Conservation (phyloP, 1,140 invertebrate genomes). For the Platorchestia sp. region DNA sequence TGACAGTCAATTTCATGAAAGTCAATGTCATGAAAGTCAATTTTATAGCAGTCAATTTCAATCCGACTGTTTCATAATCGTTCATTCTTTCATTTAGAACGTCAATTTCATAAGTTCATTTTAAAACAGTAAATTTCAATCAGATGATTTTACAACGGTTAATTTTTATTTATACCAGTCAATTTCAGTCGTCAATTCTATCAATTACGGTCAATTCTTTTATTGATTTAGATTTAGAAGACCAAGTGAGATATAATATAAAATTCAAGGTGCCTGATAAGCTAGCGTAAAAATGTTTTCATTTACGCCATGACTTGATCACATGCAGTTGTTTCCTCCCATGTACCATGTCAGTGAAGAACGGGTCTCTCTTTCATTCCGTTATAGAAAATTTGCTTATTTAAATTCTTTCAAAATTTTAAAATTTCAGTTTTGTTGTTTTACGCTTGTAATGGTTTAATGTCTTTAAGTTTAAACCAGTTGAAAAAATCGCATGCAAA, state of each 20-base stretch:
- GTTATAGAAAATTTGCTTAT: neutral
- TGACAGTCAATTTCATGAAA: too few relatives aligned
- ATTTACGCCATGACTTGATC: neutral
- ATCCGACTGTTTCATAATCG: too few relatives aligned
- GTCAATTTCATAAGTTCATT: too few relatives aligned
- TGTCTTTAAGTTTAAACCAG: too few relatives aligned
- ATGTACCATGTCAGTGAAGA: neutral
- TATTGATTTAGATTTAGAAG: neutral
- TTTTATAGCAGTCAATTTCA: too few relatives aligned
- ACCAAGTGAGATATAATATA: neutral
- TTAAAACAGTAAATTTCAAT: too few relatives aligned
- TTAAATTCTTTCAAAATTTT: too few relatives aligned
- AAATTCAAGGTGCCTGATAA: neutral
- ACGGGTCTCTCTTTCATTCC: neutral
- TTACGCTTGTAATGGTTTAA: neutral
- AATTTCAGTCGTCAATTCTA: neutral
- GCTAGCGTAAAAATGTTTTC: neutral
- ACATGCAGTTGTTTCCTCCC: neutral
- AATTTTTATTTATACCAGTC: neutral
- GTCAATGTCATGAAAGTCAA: too few relatives aligned
- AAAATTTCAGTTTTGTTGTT: neutral
- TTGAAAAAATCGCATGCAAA: neutral
- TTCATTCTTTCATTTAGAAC: too few relatives aligned
- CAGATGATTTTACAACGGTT: too few relatives aligned
- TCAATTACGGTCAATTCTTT: neutral